Evolutionary conservation across 2,113 vertebrate genomes (phyloP).

Genomic region (Myotis brandtii): DNA sequence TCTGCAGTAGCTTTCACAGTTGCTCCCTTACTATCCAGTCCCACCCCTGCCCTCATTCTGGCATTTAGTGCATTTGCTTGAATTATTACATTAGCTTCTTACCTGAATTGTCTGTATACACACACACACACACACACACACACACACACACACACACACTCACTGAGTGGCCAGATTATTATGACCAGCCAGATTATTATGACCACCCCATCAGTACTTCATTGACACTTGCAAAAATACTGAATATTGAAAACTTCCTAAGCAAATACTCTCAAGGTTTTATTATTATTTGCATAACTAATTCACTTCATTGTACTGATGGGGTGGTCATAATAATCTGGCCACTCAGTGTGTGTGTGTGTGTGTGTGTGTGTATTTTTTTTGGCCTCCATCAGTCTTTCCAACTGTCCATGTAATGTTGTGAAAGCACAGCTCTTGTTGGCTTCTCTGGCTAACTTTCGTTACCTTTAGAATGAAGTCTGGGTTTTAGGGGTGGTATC

Average conservation of each 20-base stretch:
- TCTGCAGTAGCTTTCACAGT: accelerated
- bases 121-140: no score
- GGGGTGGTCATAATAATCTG: no score
- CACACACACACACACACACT: no score
- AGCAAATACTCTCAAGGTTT: no score
- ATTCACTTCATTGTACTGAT: no score
- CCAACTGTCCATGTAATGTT: background rate
- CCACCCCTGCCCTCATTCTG: background rate
- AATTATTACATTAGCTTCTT: background rate
- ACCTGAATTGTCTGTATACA: background rate
- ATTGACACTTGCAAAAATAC: no score
- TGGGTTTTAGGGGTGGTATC: background rate
- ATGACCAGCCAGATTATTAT: no score
- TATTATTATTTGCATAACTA: no score
- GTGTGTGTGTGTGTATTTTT: background rate
- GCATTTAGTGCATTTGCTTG: background rate
- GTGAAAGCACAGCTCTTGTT: background rate
- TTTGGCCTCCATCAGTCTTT: background rate
- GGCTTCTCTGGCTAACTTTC: background rate
- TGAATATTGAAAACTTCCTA: no score
- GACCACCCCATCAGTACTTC: no score
- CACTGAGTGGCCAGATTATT: no score
- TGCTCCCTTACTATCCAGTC: background rate
- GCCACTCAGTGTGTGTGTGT: no score
- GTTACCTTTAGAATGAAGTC: background rate